phyloP scores from a whole-genome alignment of 2,113 vertebrate genomes.

The Pachyramphus minor region DNA sequence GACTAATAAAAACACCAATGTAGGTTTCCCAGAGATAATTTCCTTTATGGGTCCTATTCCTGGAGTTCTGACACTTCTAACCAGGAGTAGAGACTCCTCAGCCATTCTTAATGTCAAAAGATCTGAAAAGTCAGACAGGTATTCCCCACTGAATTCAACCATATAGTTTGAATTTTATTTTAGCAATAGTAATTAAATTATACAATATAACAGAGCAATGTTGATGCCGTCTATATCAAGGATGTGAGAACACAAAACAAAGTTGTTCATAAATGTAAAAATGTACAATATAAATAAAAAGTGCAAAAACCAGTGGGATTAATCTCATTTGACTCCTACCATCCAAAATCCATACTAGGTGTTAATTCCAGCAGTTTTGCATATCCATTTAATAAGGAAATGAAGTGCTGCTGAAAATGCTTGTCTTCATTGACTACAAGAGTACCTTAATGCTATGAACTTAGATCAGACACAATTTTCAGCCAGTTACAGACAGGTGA shows the following conservation, averaged over 20 bases:
- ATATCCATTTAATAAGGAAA: neutral
- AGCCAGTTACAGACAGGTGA: neutral
- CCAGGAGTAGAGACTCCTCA: neutral
- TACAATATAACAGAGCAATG: neutral
- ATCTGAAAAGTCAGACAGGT: neutral
- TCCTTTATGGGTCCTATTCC: neutral
- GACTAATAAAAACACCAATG: neutral
- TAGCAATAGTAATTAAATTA: neutral
- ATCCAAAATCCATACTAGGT: neutral
- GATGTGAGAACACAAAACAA: neutral
- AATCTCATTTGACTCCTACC: neutral
- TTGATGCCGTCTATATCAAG: neutral
- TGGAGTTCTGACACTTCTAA: neutral
- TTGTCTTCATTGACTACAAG: neutral
- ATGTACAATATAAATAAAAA: neutral
- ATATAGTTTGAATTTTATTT: neutral
- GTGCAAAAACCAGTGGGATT: neutral
- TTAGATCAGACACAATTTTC: neutral
- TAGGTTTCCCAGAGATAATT: neutral
- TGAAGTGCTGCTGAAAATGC: neutral
- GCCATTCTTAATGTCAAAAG: neutral
- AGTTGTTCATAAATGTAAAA: neutral
- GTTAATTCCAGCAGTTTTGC: neutral
- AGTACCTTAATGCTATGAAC: neutral
- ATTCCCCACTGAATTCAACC: neutral